Evolutionary conservation across 1,140 invertebrate genomes (phyloP), one percentile per base, ranked within the genome.

Genomic region (Tyrophagus putrescentiae): DNA sequence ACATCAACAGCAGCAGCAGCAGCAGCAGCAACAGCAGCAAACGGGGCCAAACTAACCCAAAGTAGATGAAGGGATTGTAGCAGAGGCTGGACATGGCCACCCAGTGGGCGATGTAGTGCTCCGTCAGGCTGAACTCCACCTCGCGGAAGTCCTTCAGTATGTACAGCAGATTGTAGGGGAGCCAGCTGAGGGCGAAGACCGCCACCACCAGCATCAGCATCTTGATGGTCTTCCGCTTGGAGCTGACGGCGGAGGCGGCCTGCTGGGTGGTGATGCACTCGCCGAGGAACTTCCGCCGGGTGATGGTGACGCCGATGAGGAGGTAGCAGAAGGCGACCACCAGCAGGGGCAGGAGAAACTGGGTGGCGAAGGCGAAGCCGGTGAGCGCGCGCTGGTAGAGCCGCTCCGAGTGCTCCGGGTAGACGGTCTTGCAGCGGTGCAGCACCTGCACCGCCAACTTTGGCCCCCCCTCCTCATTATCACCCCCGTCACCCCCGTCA

Each of bases 51-150:
- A n/a, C n/a, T n/a, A 72, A 63, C 70, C 75, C 76, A 63, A 76
- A 76, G 66, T 78, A 78, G 27, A 78, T 73, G 60, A 77, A 75
- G 0, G 77, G 77, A 64, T 78, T 78, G 67, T 73, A 77, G 64
- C 75, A 77, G 32, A 74, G 72, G 9, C 33, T 41, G 21, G n/a
- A 23, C 56, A 57, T 57, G 23, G 56, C 56, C 4, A 57, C 6
- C 56, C 56, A 57, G 31, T 57, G 56, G 21, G n/a, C n/a, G n/a
- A n/a, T n/a, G n/a, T n/a, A n/a, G n/a, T n/a, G n/a, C n/a, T n/a
- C n/a, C n/a, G n/a, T n/a, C n/a, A n/a, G n/a, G n/a, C n/a, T n/a
- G n/a, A n/a, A n/a, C n/a, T n/a, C n/a, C n/a, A n/a, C n/a, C n/a
- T n/a, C n/a, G n/a, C n/a, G n/a, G n/a, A n/a, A n/a, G n/a, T n/a